Conservation (phyloP, 2,888 invertebrate species). For the Epinotia nisella region DNA sequence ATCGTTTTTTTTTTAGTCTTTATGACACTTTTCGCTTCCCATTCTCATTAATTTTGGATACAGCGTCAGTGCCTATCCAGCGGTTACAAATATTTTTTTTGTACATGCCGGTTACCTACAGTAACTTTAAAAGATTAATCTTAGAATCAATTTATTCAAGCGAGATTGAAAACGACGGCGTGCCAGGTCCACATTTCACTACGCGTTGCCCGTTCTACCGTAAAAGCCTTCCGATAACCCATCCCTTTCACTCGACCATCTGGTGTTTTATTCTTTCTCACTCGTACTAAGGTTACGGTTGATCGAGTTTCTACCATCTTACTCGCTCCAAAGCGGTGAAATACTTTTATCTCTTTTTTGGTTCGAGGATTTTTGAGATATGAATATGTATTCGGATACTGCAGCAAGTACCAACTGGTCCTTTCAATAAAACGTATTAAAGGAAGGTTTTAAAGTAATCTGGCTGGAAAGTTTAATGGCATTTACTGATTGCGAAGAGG, state of each 20-base stretch:
- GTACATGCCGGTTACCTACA: slow-evolving; percentile 59
- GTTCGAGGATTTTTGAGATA: slow-evolving; percentile 76
- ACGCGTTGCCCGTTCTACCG: slow-evolving; percentile 81
- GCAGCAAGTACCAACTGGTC: slow-evolving; percentile 71
- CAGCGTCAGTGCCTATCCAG: background rate
- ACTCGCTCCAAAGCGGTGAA: slow-evolving; percentile 79
- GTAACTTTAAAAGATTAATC: slow-evolving; percentile 78
- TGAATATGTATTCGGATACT: slow-evolving; percentile 80
- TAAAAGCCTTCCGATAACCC: slow-evolving; percentile 82
- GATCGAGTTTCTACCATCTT: slow-evolving; percentile 84
- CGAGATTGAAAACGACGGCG: slow-evolving; percentile 80
- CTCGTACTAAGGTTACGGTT: slow-evolving; percentile 68
- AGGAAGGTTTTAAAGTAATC: slow-evolving; percentile 56
- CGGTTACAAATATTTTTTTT: slow-evolving; percentile 33
- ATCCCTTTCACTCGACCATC: slow-evolving; percentile 64
- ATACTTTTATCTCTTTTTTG: slow-evolving; percentile 81
- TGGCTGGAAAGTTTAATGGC: slow-evolving; percentile 57
- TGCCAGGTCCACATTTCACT: slow-evolving; percentile 79
- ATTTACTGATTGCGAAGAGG: slow-evolving; percentile 14
- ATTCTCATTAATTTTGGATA: slow-evolving; percentile 9
- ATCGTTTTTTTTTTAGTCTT: no score
- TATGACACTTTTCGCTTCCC: slow-evolving; percentile 5
- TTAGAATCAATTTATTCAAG: slow-evolving; percentile 83
- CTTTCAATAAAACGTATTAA: slow-evolving; percentile 71
- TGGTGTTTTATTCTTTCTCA: slow-evolving; percentile 55